Base-by-base conservation (phyloP, 2,888 invertebrate species). In the Rhaphigaster nebulosa region DNA sequence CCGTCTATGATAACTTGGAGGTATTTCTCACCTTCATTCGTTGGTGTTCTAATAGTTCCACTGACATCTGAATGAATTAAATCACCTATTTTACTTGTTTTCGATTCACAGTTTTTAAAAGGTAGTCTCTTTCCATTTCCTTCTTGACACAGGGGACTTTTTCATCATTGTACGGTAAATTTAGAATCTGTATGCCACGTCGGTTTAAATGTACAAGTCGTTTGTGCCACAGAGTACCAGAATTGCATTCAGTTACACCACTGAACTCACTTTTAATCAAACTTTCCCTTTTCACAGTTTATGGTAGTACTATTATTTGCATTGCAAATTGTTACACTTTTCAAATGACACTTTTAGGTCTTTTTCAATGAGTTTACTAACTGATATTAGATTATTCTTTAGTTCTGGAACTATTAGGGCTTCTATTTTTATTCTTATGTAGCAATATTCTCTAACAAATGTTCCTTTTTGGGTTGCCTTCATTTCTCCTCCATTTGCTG, bases 21-120 rank as follows among this genome's bases (percentile, higher is more conserved):
- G 70, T 70, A 70, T 70, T 70, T n/a, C 70, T 70, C 70, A 70
- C 70, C 70, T 70, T 70, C n/a, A 70, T 70, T 70, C 18, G 70
- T 70, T 70, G n/a, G 70, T 10, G 70, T 70, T 70, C 23, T 70
- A 70, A 70, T 70, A 70, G 70, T 10, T 70, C 70, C 70, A 70
- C 12, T 1, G n/a, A 70, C 70, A 70, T 26, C 70, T 70, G 70
- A 34, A 70, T 70, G 70, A 70, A 26, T 70, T 70, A 70, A 70
- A 70, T 26, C 34, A 70, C 70, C 70, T 70, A 70, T 70, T 29
- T n/a, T 70, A 70, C 70, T 70, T 70, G 70, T 70, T 70, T 70
- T 70, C 18, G 34, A 70, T 29, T 29, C n/a, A 34, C 34, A 70
- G 34, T 70, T 70, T 70, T 52, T 15, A n/a, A n/a, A n/a, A n/a